A percentile compares a stretch with the other conserved stretches of the same genome.
Conservation (phyloP, 2,113 vertebrate species). For the Dasyprocta punctata region DNA sequence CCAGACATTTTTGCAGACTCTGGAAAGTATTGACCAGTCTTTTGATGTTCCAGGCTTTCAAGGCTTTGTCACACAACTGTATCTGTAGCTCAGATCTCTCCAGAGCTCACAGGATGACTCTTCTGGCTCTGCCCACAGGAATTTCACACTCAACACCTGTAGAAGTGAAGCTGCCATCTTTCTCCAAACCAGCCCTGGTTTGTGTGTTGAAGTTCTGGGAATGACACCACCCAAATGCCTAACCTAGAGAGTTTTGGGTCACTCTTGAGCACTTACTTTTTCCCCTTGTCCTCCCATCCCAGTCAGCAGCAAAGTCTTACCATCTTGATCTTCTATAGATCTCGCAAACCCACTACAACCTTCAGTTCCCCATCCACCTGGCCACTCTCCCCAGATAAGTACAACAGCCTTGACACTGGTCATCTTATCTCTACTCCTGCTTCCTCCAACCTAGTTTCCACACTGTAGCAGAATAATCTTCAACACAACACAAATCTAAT, state of each 20-base stretch:
- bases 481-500: slow-evolving; percentile 18
- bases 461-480: neutral
- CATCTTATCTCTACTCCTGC: neutral
- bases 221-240: neutral
- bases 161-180: neutral
- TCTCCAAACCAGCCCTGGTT: neutral
- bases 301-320: neutral
- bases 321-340: neutral
- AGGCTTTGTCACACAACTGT: neutral
- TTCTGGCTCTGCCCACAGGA: neutral
- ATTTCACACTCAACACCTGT: neutral
- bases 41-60: neutral
- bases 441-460: neutral
- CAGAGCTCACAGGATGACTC: neutral
- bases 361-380: neutral
- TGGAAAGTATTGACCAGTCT: neutral
- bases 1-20: neutral
- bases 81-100: neutral
- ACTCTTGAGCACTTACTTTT: neutral
- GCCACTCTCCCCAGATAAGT: neutral
- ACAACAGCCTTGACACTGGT: neutral
- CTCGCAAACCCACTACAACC: neutral
- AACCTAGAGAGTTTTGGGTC: neutral
- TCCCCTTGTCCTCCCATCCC: neutral
- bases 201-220: neutral